Percentiles rank a stretch among this genome's conserved stretches.
Conservation (phyloP, 2,797 vertebrate genomes). For the Smutsia gigantea region DNA sequence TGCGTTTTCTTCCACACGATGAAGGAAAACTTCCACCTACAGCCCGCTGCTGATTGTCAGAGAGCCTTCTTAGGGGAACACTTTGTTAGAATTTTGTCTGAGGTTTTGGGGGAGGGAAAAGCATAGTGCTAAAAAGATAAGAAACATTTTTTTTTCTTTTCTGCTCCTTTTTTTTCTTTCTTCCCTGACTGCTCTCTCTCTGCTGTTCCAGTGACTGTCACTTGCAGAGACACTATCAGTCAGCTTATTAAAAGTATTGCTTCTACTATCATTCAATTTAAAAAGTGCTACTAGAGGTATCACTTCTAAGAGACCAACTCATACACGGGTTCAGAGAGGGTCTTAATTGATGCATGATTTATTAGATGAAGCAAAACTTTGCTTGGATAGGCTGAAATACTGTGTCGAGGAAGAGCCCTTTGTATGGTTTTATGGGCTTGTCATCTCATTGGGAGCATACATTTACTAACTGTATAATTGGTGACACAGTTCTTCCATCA, state of each 20-base stretch:
- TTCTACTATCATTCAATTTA: conserved; percentile 71
- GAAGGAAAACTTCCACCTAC: conserved; percentile 66
- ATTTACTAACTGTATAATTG: conserved; percentile 91
- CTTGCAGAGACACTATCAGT: conserved; percentile 65
- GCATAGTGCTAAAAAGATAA: conserved; percentile 59
- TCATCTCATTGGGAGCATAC: conserved; percentile 82
- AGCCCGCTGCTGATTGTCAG: neutral
- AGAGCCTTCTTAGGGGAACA: conserved; percentile 69
- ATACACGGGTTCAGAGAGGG: conserved; percentile 65
- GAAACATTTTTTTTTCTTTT: conserved; percentile 15
- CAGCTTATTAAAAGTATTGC: conserved; percentile 67
- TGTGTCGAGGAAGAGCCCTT: conserved; percentile 78
- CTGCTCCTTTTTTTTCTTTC: neutral
- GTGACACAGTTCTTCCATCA: conserved; percentile 90
- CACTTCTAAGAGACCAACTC: conserved; percentile 74
- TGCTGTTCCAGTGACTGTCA: conserved; percentile 47
- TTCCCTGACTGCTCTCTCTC: conserved; percentile 47
- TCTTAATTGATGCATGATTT: conserved; percentile 83
- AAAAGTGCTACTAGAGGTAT: conserved; percentile 62
- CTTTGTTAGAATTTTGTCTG: conserved; percentile 68
- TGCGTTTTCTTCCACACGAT: conserved; percentile 51
- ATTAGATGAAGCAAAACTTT: conserved; percentile 74
- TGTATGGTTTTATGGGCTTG: conserved; percentile 81
- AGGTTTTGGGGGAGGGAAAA: conserved; percentile 53
- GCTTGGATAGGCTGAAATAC: conserved; percentile 72